phyloP scores from a whole-genome alignment of 2,888 invertebrate species.

The Azorinus chamasolen region DNA sequence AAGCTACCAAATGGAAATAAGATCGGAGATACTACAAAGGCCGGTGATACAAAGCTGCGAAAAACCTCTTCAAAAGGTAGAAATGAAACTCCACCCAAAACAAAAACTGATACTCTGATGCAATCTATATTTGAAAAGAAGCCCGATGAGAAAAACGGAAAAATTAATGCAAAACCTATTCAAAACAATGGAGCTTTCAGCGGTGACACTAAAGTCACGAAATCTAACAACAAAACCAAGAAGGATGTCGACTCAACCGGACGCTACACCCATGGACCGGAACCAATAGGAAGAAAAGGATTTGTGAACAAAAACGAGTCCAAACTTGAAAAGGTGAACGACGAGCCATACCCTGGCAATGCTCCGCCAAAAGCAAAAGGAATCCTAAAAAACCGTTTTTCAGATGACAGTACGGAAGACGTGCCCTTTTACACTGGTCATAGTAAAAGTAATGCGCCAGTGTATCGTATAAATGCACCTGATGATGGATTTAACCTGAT shows the following conservation, averaged over 20 bases:
- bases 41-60: too few relatives aligned
- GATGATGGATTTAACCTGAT: too few relatives aligned
- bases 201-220: background rate
- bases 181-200: background rate
- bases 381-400: background rate
- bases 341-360: background rate
- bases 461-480: background rate
- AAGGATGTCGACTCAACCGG: conserved; percentile 1
- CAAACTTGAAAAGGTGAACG: background rate
- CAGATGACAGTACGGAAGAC: background rate
- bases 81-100: too few relatives aligned
- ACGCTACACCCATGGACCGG: conserved; percentile 21
- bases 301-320: background rate
- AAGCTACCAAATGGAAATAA: too few relatives aligned
- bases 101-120: too few relatives aligned
- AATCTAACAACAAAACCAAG: background rate
- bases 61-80: too few relatives aligned
- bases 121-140: too few relatives aligned
- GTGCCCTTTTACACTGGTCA: background rate
- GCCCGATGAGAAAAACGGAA: background rate
- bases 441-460: background rate
- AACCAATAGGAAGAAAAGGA: conserved; percentile 5
- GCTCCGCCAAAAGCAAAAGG: background rate
- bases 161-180: background rate
- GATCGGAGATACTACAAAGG: too few relatives aligned